These are phyloP conservation scores for Torymus aiolomorphi DNA, from an alignment of 2,888 invertebrate species.

Conservation along the genomic window DNA sequence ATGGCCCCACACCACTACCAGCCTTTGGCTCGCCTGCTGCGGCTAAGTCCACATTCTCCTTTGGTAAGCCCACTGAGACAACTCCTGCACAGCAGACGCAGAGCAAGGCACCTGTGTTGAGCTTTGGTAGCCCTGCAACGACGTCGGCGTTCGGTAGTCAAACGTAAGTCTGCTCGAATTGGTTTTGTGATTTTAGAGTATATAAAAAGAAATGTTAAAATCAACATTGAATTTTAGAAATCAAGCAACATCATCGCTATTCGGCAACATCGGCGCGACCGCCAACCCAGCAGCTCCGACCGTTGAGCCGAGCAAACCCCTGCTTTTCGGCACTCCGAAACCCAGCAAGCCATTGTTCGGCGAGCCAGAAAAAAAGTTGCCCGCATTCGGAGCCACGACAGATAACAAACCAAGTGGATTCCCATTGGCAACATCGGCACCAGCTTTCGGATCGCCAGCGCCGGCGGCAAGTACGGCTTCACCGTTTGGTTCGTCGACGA, in stretches of 20 bases:
- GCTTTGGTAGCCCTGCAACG: slow-evolving; percentile 50
- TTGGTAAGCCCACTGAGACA: slow-evolving; percentile 32
- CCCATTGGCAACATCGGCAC: neutral
- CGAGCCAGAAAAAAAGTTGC: slow-evolving; percentile 60
- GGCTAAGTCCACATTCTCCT: slow-evolving; percentile 42
- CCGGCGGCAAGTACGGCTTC: neutral
- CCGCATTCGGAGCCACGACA: slow-evolving; percentile 61
- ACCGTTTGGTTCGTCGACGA: slow-evolving; percentile 40
- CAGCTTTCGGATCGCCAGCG: slow-evolving; percentile 36
- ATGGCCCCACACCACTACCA: slow-evolving; percentile 24
- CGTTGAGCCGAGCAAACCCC: slow-evolving; percentile 45
- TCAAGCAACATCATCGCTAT: slow-evolving; percentile 45
- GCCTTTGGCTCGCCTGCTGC: slow-evolving; percentile 51
- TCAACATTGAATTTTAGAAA: slow-evolving; percentile 26
- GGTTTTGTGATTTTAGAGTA: neutral
- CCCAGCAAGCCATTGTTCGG: slow-evolving; percentile 61
- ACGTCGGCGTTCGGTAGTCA: slow-evolving; percentile 36
- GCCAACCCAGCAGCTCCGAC: slow-evolving; percentile 3
- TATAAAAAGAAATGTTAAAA: too few relatives aligned
- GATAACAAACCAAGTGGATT: slow-evolving; percentile 40
- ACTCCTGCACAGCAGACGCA: slow-evolving; percentile 6
- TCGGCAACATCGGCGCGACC: slow-evolving; percentile 34
- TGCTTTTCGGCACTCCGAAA: slow-evolving; percentile 60
- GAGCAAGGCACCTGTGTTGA: slow-evolving; percentile 43
- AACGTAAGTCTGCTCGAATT: slow-evolving; percentile 30